Base-by-base conservation (phyloP, 2,888 invertebrate species). In the Lithophane leautieri region DNA sequence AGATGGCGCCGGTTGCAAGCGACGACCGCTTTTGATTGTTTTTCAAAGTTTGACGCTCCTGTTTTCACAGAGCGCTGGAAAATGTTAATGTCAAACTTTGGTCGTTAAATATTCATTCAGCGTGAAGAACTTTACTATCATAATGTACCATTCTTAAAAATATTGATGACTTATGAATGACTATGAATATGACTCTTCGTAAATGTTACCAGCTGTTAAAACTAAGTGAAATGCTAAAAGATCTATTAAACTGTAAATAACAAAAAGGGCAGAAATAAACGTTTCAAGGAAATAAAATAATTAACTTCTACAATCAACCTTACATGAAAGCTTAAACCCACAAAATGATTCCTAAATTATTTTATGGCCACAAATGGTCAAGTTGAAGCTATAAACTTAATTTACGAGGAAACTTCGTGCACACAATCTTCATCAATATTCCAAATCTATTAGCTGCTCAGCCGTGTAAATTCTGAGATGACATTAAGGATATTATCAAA, bases 1-100 rank as follows among this genome's bases (percentile, higher is more conserved):
- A 95, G 92, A 93, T 94, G 92, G 93, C 91, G 91, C 89, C 90
- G 90, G 83, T 85, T 93, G 93, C 81, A 77, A 68, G 78, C 87
- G 91, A 92, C 90, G 87, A 86, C 83, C 83, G 82, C 76, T 85
- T 81, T 83, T 87, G 84, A 81, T 88, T 86, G 85, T 84, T 85
- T 89, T 84, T 86, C 74, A 86, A 89, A 91, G 86, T 90, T 90
- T 87, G 82, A 86, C 85, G 82, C 80, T 82, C 73, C 77, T 85
- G 87, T 86, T 88, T 89, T 76, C 83, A 79, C 86, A 70, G 70
- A 71, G 71, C 74, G 66, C 25, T 63, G 74, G 72, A 67, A 82
- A 82, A 86, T 86, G 80, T 81, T 84, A 86, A 86, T 88, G 83
- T 76, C 81, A 70, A 86, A 87, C 85, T 88, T 88, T 82, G 73